Evolutionary conservation across 2,888 invertebrate genomes (phyloP).

Genomic region (Drosophila subquinaria): DNA sequence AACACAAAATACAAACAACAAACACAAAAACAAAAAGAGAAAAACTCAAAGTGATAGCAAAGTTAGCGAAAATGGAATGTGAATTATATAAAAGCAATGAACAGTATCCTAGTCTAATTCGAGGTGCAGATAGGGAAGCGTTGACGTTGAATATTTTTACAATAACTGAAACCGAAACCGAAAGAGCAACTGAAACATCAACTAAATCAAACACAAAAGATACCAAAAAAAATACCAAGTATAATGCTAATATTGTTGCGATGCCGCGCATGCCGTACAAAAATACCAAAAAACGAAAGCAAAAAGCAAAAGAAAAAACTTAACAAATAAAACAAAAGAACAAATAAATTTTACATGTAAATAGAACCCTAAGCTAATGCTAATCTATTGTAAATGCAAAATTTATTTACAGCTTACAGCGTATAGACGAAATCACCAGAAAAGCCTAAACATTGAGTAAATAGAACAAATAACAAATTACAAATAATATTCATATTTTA

Average conservation of each 20-base stretch:
- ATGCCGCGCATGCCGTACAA: slow-evolving; percentile 70
- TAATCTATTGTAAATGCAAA: slow-evolving; percentile 54
- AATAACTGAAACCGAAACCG: slow-evolving; percentile 38
- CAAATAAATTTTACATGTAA: slow-evolving; percentile 60
- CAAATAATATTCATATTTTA: slow-evolving; percentile 76
- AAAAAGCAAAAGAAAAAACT: neutral
- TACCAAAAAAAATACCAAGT: slow-evolving; percentile 23
- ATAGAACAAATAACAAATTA: slow-evolving; percentile 32
- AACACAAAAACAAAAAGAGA: slow-evolving; percentile 41
- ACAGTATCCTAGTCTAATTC: slow-evolving; percentile 83
- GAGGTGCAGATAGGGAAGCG: slow-evolving; percentile 46
- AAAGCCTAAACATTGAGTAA: slow-evolving; percentile 69
- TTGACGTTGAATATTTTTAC: slow-evolving; percentile 76
- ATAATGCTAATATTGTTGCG: slow-evolving; percentile 34
- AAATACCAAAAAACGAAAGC: slow-evolving; percentile 16
- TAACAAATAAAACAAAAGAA: slow-evolving; percentile 22
- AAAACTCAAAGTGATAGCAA: slow-evolving; percentile 80
- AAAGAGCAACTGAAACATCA: slow-evolving; percentile 47
- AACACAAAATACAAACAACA: slow-evolving; percentile 46
- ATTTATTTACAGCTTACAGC: slow-evolving; percentile 78
- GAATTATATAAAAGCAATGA: slow-evolving; percentile 84
- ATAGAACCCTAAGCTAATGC: slow-evolving; percentile 64
- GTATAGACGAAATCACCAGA: slow-evolving; percentile 76
- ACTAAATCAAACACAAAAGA: slow-evolving; percentile 22
- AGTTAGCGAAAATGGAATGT: slow-evolving; percentile 82